Base-by-base conservation (phyloP, 2,797 vertebrate species). In the Darevskia mixta region DNA sequence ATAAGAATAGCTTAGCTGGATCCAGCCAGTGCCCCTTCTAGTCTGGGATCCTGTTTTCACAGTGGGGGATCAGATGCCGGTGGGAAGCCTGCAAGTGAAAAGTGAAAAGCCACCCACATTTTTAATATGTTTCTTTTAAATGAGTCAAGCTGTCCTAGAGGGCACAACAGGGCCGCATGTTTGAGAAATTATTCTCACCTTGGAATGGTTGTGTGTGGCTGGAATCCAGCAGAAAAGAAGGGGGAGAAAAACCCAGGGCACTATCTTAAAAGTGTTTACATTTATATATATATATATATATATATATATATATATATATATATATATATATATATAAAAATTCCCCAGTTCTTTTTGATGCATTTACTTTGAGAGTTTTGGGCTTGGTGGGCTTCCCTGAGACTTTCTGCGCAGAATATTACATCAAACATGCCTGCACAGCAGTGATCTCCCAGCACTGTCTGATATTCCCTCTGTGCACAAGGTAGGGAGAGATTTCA, bases 401-500 rank as follows among this genome's bases (percentile, higher is more conserved):
- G 75, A 89, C 87, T 79, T 4, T 45, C 58, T 83, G 91, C 90
- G 43, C 83, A 88, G 84, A 87, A 88, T 86, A 49, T 29, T 82
- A 49, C 86, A 90, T 90, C 86, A 90, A 89, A 82, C 2, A 87
- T 55, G 71, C 80, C 23, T 45, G 75, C 64, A 29, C 90, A 92
- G 89, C 82, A 86, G 82, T 73, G 76, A 72, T 86, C 89, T 91
- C 0, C 0, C 49, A 92, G 4, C 18, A 55, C 85, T 83, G 29
- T 89, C 89, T 93, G 90, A 82, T 93, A 92, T 87, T 92, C 90
- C 93, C 87, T 94, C 87, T 89, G 82, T 90, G 83, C 0, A 0
- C 41, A n/a, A 84, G 82, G 78, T 23, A 17, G 88, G 88, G 82
- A 82, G 87, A 88, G 73, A 82, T 92, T 95, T 95, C 89, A 89